Conservation (phyloP, 2,797 vertebrate species). For the Rhinella marina region DNA sequence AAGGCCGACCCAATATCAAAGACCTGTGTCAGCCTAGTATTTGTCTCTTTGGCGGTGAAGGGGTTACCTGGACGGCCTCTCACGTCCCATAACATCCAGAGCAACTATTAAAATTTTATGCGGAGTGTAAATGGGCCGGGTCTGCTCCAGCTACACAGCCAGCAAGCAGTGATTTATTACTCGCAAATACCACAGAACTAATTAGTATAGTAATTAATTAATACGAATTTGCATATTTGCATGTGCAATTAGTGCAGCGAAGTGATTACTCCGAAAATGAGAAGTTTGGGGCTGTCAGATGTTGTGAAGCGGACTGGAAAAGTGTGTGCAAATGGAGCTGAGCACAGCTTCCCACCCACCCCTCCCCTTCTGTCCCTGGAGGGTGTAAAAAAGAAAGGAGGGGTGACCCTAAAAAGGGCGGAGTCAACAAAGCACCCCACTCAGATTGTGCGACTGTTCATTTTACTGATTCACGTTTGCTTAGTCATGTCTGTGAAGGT, state of each 20-base stretch:
- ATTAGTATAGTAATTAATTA: slow-evolving; percentile 99
- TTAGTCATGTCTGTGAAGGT: background rate
- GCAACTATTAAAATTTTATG: slow-evolving; percentile 85
- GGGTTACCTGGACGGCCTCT: slow-evolving; percentile 60
- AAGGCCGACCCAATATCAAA: background rate
- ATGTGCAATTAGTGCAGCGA: slow-evolving; percentile 97
- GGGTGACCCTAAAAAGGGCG: slow-evolving; percentile 22
- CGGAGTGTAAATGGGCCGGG: slow-evolving; percentile 82
- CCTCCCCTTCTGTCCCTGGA: slow-evolving; percentile 30
- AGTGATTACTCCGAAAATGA: slow-evolving; percentile 95
- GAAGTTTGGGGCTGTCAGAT: slow-evolving; percentile 84
- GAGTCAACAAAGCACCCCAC: slow-evolving; percentile 55
- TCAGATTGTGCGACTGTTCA: slow-evolving; percentile 10
- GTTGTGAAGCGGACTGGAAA: slow-evolving; percentile 83
- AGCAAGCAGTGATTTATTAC: slow-evolving; percentile 98
- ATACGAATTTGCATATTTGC: slow-evolving; percentile 99
- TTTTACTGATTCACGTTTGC: background rate
- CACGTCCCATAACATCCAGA: slow-evolving; percentile 81
- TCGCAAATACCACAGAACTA: slow-evolving; percentile 99
- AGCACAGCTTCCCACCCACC: slow-evolving; percentile 48
- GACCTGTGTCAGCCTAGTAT: background rate
- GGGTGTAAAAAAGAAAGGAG: slow-evolving; percentile 26
- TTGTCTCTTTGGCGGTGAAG: slow-evolving; percentile 50
- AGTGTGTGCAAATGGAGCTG: slow-evolving; percentile 71
- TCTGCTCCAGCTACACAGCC: slow-evolving; percentile 85